Conservation (phyloP, 2,888 invertebrate species). For the Lithodes maja region DNA sequence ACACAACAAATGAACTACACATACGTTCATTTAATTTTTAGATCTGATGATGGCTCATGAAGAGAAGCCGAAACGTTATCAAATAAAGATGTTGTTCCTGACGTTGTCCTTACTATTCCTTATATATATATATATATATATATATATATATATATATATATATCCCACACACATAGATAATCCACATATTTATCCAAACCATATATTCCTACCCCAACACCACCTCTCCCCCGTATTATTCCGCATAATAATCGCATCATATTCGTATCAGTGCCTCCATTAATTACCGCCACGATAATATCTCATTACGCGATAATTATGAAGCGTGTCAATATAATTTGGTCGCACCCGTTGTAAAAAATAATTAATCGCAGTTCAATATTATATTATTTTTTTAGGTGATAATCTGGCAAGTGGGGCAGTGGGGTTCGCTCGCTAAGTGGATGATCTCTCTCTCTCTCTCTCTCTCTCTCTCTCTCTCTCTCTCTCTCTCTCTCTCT, state of each 20-base stretch:
- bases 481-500: neutral
- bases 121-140: no score
- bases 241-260: neutral
- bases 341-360: constrained; percentile 15
- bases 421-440: neutral
- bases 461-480: neutral
- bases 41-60: no score
- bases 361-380: neutral
- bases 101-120: no score
- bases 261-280: neutral
- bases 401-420: neutral
- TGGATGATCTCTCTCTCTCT: no score
- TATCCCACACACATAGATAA: no score
- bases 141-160: no score
- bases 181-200: no score
- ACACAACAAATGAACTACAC: no score
- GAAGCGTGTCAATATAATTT: neutral
- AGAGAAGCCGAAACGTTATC: no score
- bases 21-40: no score
- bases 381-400: neutral
- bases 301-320: constrained; percentile 10
- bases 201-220: neutral
- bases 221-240: neutral
- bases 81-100: no score
- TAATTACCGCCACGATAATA: neutral